phyloP scores from a whole-genome alignment of 1,140 invertebrate genomes.

The Acromyrmex heyeri region DNA sequence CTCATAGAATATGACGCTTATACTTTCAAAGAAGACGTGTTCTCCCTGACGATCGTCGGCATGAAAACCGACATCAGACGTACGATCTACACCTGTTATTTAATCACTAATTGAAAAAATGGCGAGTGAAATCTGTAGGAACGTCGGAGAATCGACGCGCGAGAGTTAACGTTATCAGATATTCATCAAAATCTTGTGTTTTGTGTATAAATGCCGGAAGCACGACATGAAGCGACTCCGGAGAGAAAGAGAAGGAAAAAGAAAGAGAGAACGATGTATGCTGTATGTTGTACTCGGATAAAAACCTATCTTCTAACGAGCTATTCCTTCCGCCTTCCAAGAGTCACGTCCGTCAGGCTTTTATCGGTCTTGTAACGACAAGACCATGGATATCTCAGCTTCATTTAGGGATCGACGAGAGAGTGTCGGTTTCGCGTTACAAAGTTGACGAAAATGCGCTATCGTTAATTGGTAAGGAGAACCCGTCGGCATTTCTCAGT shows the following conservation, averaged over 20 bases:
- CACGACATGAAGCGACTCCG: not conserved
- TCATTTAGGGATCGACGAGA: slow-evolving; percentile 73
- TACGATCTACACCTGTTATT: slow-evolving; percentile 50
- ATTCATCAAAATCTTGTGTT: slow-evolving; percentile 28
- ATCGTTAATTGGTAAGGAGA: slow-evolving; percentile 33
- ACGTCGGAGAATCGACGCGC: not conserved
- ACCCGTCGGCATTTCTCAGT: slow-evolving; percentile 3
- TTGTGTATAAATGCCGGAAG: slow-evolving; percentile 41
- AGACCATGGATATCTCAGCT: slow-evolving; percentile 58
- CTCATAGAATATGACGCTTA: slow-evolving; percentile 23
- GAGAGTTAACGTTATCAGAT: slow-evolving; percentile 43
- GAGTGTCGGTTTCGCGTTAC: slow-evolving; percentile 68
- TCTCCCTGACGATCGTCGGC: slow-evolving; percentile 11
- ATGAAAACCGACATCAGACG: slow-evolving; percentile 13
- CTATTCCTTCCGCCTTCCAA: slow-evolving; percentile 63
- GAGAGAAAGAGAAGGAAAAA: not conserved
- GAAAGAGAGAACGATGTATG: not conserved
- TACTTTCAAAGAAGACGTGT: slow-evolving; percentile 29
- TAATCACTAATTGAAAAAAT: slow-evolving; percentile 23
- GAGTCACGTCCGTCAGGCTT: slow-evolving; percentile 65
- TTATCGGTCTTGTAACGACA: slow-evolving; percentile 48
- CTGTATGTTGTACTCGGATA: slow-evolving; percentile 1
- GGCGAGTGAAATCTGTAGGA: slow-evolving; percentile 18
- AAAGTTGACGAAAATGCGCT: slow-evolving; percentile 58
- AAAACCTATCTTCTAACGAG: slow-evolving; percentile 43